Evolutionary conservation across 2,113 vertebrate species (phyloP).

Genomic region (Rhinogobius similis): DNA sequence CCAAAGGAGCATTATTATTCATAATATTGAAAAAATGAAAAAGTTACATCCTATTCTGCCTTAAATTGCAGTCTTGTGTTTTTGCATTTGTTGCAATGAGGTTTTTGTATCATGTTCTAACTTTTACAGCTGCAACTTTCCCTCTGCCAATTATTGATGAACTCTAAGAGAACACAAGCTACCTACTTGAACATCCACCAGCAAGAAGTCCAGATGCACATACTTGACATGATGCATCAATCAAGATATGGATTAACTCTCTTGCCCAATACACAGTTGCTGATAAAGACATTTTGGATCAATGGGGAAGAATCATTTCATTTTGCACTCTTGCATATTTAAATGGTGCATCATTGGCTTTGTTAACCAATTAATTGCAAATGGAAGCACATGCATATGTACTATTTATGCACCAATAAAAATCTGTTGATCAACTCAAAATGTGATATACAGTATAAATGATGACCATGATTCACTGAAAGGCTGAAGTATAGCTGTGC

Average conservation of each 20-base stretch:
- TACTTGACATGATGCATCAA: background rate
- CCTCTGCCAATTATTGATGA: background rate
- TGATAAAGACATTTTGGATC: no score
- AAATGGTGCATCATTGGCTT: no score
- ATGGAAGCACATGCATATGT: background rate
- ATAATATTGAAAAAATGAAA: background rate
- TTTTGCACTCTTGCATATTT: background rate
- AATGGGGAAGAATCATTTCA: background rate
- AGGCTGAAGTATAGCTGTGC: conserved; percentile 25
- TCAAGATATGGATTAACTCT: background rate
- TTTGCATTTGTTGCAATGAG: background rate
- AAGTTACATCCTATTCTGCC: background rate
- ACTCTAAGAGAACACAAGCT: no score
- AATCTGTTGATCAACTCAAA: no score
- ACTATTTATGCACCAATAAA: background rate
- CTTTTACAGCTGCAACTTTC: background rate
- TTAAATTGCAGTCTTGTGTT: background rate
- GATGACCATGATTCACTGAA: background rate
- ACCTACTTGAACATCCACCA: background rate
- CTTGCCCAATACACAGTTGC: background rate
- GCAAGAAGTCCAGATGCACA: background rate
- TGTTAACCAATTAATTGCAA: background rate
- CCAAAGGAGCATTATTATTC: background rate
- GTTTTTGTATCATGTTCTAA: background rate
- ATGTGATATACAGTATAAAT: background rate